phyloP scores from a whole-genome alignment of 2,888 invertebrate species.

The Pollenia angustigena region DNA sequence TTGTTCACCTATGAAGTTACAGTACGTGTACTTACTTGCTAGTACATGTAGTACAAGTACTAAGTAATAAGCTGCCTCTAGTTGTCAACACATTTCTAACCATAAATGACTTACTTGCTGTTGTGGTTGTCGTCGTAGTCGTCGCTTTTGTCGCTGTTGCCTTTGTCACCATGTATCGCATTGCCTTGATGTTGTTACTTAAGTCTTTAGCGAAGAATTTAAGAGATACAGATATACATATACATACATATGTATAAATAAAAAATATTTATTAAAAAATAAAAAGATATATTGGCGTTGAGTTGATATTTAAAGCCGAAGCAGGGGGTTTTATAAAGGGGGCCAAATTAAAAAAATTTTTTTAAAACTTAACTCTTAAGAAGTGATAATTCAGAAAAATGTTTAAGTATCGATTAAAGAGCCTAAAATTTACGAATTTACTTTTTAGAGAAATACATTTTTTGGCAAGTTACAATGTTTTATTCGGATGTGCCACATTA shows the following conservation, averaged over 20 bases:
- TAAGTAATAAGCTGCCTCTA: conserved; percentile 63
- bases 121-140: conserved; percentile 34
- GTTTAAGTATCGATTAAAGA: neutral
- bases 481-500: too few species aligned
- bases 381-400: neutral
- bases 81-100: conserved; percentile 72
- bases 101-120: conserved; percentile 61
- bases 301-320: neutral
- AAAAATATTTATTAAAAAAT: neutral
- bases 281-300: conserved; percentile 6
- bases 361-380: neutral
- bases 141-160: conserved; percentile 22
- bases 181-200: conserved; percentile 41
- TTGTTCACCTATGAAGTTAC: conserved; percentile 51
- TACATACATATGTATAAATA: too few species aligned
- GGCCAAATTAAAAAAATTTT: neutral
- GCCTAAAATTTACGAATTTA: too few species aligned
- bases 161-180: conserved; percentile 27
- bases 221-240: neutral
- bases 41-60: conserved; percentile 26
- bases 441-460: too few species aligned
- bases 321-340: neutral
- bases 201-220: conserved; percentile 50
- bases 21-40: conserved; percentile 4
- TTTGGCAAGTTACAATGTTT: too few species aligned